Conservation (phyloP, 2,113 vertebrate genomes). For the Dicaeum eximium region DNA sequence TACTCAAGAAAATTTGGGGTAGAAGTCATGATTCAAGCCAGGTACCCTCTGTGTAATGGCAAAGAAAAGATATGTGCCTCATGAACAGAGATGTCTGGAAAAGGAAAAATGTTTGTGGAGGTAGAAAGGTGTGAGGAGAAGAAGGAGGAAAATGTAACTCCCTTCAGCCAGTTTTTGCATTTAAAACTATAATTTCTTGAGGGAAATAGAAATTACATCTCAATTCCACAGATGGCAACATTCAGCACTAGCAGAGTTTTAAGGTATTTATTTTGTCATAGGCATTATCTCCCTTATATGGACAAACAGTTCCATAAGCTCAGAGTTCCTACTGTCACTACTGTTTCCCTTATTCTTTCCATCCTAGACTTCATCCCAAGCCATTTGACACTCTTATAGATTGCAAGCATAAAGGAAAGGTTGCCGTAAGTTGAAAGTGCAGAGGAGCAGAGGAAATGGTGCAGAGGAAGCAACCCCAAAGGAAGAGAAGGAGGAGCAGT, state of each 20-base stretch:
- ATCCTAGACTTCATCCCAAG: not conserved
- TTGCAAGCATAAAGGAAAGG: not conserved
- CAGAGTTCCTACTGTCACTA: not conserved
- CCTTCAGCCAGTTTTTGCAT: not conserved
- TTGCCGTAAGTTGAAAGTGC: not conserved
- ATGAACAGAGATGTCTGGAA: not conserved
- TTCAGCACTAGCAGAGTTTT: not conserved
- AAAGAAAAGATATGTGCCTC: not conserved
- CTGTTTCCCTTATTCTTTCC: not conserved
- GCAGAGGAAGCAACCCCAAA: not conserved
- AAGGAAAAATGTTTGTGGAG: not conserved
- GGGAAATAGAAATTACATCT: not conserved
- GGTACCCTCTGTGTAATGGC: not conserved
- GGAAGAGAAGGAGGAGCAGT: not conserved
- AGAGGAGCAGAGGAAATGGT: not conserved
- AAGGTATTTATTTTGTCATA: not conserved
- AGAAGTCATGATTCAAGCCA: not conserved
- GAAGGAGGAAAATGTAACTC: not conserved
- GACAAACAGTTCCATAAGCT: not conserved
- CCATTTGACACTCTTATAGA: not conserved
- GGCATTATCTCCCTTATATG: not conserved
- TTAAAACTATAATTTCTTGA: not conserved
- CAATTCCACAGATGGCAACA: not conserved
- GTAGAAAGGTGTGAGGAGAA: not conserved
- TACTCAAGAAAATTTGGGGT: not conserved